Evolutionary conservation across 2,888 invertebrate species (phyloP).

Genomic region (Trichacis sp.): DNA sequence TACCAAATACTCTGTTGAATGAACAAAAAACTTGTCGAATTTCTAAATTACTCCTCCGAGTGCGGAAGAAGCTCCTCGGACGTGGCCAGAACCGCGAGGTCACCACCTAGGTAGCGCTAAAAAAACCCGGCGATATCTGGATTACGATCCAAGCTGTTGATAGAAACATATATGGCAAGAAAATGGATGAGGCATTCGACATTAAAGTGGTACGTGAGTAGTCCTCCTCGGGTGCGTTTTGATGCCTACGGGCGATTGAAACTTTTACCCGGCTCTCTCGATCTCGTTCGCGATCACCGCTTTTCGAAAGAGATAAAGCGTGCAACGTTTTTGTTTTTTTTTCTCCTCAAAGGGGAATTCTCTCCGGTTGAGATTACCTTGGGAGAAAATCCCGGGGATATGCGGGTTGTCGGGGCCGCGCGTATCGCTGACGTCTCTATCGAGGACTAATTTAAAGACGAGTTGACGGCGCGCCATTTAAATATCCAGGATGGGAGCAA

Average conservation of each 20-base stretch:
- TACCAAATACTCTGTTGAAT: no score
- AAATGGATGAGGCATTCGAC: conserved; percentile 63
- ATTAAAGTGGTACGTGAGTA: conserved; percentile 66
- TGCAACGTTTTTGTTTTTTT: background rate
- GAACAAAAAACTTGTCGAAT: no score
- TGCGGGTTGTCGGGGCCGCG: no score
- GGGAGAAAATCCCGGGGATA: no score
- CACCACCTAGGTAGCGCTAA: background rate
- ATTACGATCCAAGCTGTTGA: conserved; percentile 63
- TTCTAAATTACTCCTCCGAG: no score
- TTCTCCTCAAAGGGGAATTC: no score
- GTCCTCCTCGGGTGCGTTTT: conserved; percentile 58
- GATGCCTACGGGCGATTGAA: conserved; percentile 3
- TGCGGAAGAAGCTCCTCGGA: no score
- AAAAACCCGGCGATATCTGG: conserved; percentile 58
- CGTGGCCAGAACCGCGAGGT: no score
- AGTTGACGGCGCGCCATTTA: background rate
- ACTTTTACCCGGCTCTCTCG: conserved; percentile 6
- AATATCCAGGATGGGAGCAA: background rate
- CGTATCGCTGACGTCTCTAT: no score
- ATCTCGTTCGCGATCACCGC: conserved; percentile 1
- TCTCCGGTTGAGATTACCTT: no score
- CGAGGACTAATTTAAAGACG: background rate
- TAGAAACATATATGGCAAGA: conserved; percentile 65
- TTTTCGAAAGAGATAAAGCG: no score